Evolutionary conservation across 2,888 invertebrate genomes (phyloP), one percentile per base, ranked within the genome.

Genomic region (Tanypteryx hageni): DNA sequence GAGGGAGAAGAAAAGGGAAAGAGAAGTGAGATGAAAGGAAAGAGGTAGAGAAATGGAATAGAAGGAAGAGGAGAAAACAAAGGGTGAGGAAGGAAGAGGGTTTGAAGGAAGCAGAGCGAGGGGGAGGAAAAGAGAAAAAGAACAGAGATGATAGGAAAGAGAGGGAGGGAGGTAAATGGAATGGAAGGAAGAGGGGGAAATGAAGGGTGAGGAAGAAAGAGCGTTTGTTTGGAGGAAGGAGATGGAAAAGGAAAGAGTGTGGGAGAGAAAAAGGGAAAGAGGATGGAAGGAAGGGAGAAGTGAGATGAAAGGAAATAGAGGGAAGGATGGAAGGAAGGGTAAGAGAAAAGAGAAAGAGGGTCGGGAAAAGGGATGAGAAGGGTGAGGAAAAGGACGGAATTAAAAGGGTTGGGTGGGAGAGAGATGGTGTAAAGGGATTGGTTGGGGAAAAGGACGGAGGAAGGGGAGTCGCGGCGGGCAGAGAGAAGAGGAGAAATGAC

Each of bases 191-290:
- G 82, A 44, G 82, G 8, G 44, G 44, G 44, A 8, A 81, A n/a
- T n/a, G 27, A 56, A 9, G 56, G 13, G 83, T 56, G 56, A 83
- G 44, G n/a, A 83, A 83, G 31, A 10, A 44, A 14, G 82, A 8
- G 10, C 27, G n/a, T n/a, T n/a, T n/a, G 57, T 18, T 3, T 18
- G n/a, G n/a, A 18, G 83, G 57, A 56, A 13, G 27, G 3, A 22
- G 82, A 8, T 27, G 82, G 82, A 82, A 10, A 13, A 44, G 82
- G 10, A 44, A 44, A n/a, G n/a, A 11, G 18, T 11, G 16, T 44
- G 56, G 18, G 56, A 44, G 83, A 56, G 83, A 44, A 83, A 82
- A 83, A 83, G 56, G 83, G 57, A 83, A n/a, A 18, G 82, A 7
- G 82, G n/a, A n/a, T n/a, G n/a, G n/a, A n/a, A n/a, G n/a, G n/a